A percentile compares a stretch with the other conserved stretches of the same genome.
Conservation (phyloP, 2,888 invertebrate species). For the Drosophila monieri region DNA sequence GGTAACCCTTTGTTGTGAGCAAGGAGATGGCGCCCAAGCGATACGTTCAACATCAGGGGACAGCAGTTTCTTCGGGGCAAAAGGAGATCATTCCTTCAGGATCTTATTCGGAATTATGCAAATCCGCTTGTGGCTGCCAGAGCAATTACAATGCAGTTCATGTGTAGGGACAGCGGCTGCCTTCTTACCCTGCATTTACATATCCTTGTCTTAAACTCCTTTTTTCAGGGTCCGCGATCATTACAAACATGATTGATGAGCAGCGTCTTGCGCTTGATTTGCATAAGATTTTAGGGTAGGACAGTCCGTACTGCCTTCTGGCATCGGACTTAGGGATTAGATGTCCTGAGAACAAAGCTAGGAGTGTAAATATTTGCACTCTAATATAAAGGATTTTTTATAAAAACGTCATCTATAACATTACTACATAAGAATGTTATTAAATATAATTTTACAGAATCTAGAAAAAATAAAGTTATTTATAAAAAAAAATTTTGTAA, state of each 20-base stretch:
- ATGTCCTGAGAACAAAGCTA: conserved; percentile 60
- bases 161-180: conserved; percentile 40
- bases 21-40: conserved; percentile 44
- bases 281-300: conserved; percentile 55
- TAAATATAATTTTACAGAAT: conserved; percentile 2
- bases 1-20: conserved; percentile 13
- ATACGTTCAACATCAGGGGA: conserved; percentile 1
- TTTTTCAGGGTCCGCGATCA: conserved; percentile 40
- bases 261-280: conserved; percentile 51
- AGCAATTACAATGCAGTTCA: conserved; percentile 70
- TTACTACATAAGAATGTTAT: no score
- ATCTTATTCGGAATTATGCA: conserved; percentile 27
- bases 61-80: conserved; percentile 1
- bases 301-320: conserved; percentile 23
- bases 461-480: background rate
- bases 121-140: conserved; percentile 45
- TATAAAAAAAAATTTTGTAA: conserved; percentile 2
- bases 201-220: conserved; percentile 15
- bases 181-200: conserved; percentile 38
- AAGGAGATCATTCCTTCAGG: background rate
- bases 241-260: conserved; percentile 72
- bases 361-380: conserved; percentile 57
- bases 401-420: no score
- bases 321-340: conserved; percentile 53
- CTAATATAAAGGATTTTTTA: background rate